Percentiles rank a stretch among this genome's conserved stretches.
Evolutionary conservation across 1,140 invertebrate genomes (phyloP).

Genomic region (Hirudo medicinalis): DNA sequence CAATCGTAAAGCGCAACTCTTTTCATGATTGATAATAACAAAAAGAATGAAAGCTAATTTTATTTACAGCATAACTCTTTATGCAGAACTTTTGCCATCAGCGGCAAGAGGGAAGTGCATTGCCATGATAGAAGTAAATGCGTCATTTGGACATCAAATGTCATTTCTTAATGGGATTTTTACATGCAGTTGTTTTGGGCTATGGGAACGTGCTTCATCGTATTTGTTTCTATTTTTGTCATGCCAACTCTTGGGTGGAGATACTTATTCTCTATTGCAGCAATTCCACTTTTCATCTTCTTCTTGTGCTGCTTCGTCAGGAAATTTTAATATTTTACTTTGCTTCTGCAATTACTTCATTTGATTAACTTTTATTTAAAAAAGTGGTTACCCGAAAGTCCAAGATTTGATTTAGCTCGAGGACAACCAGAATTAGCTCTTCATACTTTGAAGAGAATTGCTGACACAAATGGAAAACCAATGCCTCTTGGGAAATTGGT

Average conservation of each 20-base stretch:
- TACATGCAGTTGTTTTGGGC: conserved; percentile 80
- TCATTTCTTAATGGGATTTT: conserved; percentile 24
- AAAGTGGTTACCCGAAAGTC: conserved; percentile 85
- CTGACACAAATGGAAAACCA: conserved; percentile 71
- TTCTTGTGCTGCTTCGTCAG: conserved; percentile 43
- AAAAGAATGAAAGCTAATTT: conserved; percentile 12
- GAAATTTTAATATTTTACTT: conserved; percentile 22
- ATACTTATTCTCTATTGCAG: conserved; percentile 74
- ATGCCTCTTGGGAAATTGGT: conserved; percentile 75
- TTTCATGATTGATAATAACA: neutral
- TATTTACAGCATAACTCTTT: conserved; percentile 71
- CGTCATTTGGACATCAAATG: neutral
- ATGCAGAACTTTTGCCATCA: conserved; percentile 84
- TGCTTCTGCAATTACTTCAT: conserved; percentile 29
- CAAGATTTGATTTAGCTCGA: conserved; percentile 68
- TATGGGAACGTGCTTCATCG: conserved; percentile 78
- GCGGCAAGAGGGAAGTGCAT: conserved; percentile 86
- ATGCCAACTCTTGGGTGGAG: conserved; percentile 84
- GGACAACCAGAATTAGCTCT: conserved; percentile 73
- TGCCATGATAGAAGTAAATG: conserved; percentile 75
- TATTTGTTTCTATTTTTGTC: conserved; percentile 71
- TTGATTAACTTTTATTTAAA: conserved; percentile 29
- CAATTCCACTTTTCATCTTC: conserved; percentile 71
- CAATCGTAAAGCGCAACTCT: conserved; percentile 66
- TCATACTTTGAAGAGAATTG: conserved; percentile 66